Conservation (phyloP, 2,888 invertebrate genomes). For the Agriopis marginaria region DNA sequence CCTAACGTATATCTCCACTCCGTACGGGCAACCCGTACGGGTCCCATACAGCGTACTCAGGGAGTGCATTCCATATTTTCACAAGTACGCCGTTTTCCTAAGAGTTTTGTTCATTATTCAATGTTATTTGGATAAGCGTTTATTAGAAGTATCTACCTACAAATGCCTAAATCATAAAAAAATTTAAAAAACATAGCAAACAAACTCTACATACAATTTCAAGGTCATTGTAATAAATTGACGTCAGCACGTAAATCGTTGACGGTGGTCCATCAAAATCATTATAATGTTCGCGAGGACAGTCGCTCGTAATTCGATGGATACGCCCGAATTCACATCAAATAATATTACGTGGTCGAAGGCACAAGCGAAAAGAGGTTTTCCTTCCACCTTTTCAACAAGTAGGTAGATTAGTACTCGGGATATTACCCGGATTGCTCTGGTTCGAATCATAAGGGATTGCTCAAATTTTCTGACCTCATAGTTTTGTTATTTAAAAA, state of each 20-base stretch:
- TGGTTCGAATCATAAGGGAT: too few relatives aligned
- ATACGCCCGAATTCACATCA: slow-evolving; percentile 83
- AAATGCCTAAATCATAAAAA: not conserved
- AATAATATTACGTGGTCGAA: slow-evolving; percentile 61
- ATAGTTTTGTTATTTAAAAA: too few relatives aligned
- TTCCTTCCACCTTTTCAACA: not conserved
- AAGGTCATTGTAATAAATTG: slow-evolving; percentile 11
- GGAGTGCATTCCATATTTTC: too few relatives aligned
- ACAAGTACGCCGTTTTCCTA: too few relatives aligned
- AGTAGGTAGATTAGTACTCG: too few relatives aligned
- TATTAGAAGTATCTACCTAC: not conserved
- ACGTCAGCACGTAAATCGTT: slow-evolving; percentile 33
- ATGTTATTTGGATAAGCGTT: not conserved
- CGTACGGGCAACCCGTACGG: too few relatives aligned
- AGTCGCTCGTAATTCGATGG: slow-evolving; percentile 79
- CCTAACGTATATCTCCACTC: too few relatives aligned
- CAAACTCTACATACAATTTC: not conserved
- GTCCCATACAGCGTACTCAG: too few relatives aligned
- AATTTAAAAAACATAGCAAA: not conserved
- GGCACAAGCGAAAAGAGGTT: slow-evolving; percentile 41
- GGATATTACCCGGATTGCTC: too few relatives aligned
- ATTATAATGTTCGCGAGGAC: slow-evolving; percentile 72
- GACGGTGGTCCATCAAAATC: slow-evolving; percentile 57
- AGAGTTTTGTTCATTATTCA: too few relatives aligned
- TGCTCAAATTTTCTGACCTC: too few relatives aligned